Percentiles rank a stretch among this genome's conserved stretches.
Conservation (phyloP, 2,113 vertebrate species). For the Salvator merianae region DNA sequence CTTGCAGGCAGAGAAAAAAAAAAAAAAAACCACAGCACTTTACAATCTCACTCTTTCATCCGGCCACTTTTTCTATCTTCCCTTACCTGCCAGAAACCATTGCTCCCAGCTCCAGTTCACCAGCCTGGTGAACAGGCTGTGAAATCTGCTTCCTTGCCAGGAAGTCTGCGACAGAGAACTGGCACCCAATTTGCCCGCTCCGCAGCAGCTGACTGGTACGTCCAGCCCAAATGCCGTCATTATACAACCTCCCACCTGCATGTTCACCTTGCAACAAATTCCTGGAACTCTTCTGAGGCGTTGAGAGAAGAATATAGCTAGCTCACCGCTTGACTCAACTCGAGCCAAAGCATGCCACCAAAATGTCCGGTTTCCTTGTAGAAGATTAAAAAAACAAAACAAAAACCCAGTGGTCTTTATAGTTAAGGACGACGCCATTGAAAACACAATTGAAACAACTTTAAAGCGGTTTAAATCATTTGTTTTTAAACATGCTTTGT, state of each 20-base stretch:
- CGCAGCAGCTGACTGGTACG: background rate
- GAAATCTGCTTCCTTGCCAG: background rate
- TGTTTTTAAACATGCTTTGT: too few species aligned
- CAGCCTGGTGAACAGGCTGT: background rate
- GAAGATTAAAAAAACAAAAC: too few species aligned
- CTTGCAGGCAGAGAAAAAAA: background rate
- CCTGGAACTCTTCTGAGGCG: background rate
- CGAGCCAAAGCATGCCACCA: too few species aligned
- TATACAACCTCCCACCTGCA: background rate
- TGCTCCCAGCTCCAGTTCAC: background rate
- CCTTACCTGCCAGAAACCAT: constrained; percentile 3
- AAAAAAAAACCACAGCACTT: background rate
- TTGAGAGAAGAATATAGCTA: background rate
- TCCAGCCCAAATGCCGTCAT: background rate
- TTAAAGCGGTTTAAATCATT: too few species aligned
- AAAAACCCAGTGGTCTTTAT: too few species aligned
- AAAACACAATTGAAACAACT: too few species aligned
- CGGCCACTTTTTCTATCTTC: background rate
- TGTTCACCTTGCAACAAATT: background rate
- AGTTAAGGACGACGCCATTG: too few species aligned
- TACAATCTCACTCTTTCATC: background rate
- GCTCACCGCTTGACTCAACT: background rate
- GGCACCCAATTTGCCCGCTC: background rate
- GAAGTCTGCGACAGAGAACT: background rate
- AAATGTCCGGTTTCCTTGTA: background rate